Evolutionary conservation across 35 echinoderm and acorn worm genomes (phyloP).

Genomic region (Hemicentrotus pulcherrimus): DNA sequence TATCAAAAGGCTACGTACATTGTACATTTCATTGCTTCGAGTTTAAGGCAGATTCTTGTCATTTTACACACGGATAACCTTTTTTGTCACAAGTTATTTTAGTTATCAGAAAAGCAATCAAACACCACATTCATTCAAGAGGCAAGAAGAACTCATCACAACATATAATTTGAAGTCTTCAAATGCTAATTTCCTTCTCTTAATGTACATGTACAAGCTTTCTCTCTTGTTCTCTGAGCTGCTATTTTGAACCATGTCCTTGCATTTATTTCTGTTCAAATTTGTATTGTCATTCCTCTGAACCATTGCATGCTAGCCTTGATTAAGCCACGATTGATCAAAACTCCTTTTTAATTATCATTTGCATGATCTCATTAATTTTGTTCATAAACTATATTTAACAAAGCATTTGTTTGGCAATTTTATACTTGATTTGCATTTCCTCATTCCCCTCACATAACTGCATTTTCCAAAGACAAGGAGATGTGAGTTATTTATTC

Average conservation of each 20-base stretch:
- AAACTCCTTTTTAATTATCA: neutral
- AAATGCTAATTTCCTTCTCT: neutral
- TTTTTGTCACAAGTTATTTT: too few species aligned
- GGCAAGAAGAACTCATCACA: too few species aligned
- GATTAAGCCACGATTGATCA: neutral
- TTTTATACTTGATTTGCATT: neutral
- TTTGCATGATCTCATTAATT: neutral
- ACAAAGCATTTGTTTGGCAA: neutral
- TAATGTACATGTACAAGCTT: slow-evolving; percentile 3
- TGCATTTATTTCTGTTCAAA: neutral
- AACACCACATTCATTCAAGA: too few species aligned
- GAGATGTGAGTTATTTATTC: neutral
- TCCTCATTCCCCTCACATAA: neutral
- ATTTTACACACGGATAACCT: too few species aligned
- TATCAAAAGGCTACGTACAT: too few species aligned
- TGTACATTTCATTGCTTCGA: too few species aligned
- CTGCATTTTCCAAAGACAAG: neutral
- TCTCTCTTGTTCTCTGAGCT: neutral
- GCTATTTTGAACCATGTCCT: neutral
- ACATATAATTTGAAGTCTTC: neutral
- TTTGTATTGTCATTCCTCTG: neutral
- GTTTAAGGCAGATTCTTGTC: too few species aligned
- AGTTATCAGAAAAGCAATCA: too few species aligned
- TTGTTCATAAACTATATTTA: neutral
- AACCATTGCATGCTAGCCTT: neutral